Conservation (phyloP, 2,797 vertebrate species). For the Mus minutoides region DNA sequence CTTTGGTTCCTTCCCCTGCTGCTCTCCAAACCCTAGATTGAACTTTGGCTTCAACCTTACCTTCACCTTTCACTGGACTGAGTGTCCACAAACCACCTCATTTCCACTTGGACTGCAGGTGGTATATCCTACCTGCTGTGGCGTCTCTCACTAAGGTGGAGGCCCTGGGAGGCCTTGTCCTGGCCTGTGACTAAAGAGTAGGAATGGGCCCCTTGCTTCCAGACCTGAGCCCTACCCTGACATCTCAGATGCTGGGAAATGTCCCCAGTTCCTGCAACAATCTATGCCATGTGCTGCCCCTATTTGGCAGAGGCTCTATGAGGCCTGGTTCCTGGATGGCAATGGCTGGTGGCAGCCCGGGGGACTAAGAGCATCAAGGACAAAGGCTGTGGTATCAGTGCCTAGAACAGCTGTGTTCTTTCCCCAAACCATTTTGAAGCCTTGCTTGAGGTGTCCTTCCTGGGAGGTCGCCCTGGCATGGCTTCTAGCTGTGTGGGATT, state of each 20-base stretch:
- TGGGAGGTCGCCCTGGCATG: not conserved
- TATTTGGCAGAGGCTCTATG: accelerated
- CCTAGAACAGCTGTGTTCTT: not conserved
- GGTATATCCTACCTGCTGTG: not conserved
- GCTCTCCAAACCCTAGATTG: not conserved
- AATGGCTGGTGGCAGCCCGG: not conserved
- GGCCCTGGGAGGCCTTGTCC: not conserved
- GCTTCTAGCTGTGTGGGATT: not conserved
- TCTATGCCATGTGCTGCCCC: not conserved
- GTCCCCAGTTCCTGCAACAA: not conserved
- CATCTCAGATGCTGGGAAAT: not conserved
- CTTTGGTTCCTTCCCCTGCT: not conserved
- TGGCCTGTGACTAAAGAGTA: not conserved
- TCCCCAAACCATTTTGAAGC: not conserved
- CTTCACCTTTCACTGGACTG: not conserved
- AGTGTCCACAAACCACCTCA: not conserved
- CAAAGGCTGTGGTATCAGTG: too few relatives aligned
- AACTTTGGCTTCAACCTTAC: not conserved
- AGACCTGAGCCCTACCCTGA: not conserved
- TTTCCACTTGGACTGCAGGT: not conserved
- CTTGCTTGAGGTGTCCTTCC: not conserved
- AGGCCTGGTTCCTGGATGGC: not conserved
- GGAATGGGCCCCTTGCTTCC: not conserved
- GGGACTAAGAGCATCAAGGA: not conserved
- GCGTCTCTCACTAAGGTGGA: not conserved